A percentile compares a stretch with the other conserved stretches of the same genome.
Evolutionary conservation across 2,797 vertebrate species (phyloP).

Genomic region (Premnoplex brunnescens): DNA sequence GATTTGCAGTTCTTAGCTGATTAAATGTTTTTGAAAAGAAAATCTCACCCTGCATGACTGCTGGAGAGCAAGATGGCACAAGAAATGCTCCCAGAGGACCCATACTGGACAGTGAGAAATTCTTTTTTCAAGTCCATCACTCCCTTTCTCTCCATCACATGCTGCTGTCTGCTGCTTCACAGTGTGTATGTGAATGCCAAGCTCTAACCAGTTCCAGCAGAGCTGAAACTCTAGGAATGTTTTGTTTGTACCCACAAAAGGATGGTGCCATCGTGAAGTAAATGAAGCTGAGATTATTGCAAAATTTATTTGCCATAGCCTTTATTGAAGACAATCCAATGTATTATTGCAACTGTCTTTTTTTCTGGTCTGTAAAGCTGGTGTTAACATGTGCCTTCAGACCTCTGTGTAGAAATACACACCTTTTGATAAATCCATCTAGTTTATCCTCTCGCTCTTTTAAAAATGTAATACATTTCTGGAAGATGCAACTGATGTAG

Average conservation of each 20-base stretch:
- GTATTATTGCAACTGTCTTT: neutral
- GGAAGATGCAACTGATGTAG: conserved; percentile 93
- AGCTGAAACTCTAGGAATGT: neutral
- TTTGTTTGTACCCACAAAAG: neutral
- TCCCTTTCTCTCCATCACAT: neutral
- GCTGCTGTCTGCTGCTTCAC: neutral
- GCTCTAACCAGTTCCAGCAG: neutral
- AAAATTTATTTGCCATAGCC: neutral
- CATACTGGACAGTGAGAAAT: neutral
- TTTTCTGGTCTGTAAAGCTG: neutral
- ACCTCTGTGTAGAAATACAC: neutral
- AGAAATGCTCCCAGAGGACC: neutral
- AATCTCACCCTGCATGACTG: neutral
- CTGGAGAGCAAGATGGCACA: neutral
- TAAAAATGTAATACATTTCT: conserved; percentile 88
- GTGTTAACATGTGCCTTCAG: neutral
- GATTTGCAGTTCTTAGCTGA: neutral
- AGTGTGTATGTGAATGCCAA: neutral
- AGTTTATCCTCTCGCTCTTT: conserved; percentile 89
- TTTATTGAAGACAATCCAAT: neutral
- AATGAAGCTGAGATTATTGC: neutral
- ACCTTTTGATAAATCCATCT: conserved; percentile 92
- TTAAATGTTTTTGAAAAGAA: neutral
- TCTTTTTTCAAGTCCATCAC: neutral
- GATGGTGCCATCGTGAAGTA: neutral